Percentiles rank a stretch among this genome's conserved stretches.
Conservation (phyloP, 2,797 vertebrate genomes). For the Rhynchonycteris naso region DNA sequence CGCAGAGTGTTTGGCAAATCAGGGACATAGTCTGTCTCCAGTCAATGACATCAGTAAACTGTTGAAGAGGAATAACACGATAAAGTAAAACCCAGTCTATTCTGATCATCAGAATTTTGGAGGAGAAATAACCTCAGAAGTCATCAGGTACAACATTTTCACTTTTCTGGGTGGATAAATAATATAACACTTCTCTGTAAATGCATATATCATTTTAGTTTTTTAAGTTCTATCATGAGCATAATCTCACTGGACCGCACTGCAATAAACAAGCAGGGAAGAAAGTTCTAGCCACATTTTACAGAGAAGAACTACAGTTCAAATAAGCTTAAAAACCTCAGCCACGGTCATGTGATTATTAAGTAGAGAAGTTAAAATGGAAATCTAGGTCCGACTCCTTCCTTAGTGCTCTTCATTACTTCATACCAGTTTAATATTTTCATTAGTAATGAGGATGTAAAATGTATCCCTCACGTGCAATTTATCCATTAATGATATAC, state of each 20-base stretch:
- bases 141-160: background rate
- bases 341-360: background rate
- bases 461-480: background rate
- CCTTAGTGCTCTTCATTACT: background rate
- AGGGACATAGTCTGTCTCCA: background rate
- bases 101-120: background rate
- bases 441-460: background rate
- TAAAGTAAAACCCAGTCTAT: background rate
- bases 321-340: background rate
- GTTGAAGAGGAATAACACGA: background rate
- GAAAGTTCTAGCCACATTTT: slow-evolving; percentile 2
- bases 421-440: background rate
- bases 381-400: slow-evolving; percentile 9
- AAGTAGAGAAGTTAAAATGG: background rate
- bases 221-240: background rate
- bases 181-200: background rate
- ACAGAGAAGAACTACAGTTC: slow-evolving; percentile 1
- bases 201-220: background rate
- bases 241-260: background rate
- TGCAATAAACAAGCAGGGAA: background rate
- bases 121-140: background rate
- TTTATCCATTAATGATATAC: background rate
- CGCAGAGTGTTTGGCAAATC: background rate
- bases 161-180: background rate
- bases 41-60: background rate